phyloP scores from a whole-genome alignment of 2,888 invertebrate genomes.

The Tetheella fluctuosa region DNA sequence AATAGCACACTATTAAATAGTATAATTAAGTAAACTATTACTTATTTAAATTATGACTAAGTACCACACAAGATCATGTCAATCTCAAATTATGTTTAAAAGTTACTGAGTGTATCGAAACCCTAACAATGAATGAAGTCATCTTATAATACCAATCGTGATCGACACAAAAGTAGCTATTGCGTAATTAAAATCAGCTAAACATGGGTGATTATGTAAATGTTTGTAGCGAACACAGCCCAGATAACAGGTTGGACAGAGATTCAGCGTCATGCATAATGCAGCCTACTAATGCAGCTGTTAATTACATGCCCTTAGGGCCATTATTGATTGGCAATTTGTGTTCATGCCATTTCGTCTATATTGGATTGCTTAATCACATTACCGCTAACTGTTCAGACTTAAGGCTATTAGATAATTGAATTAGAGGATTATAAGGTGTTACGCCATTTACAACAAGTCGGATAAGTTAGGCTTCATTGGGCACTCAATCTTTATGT shows the following conservation, averaged over 20 bases:
- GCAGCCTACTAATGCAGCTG: slow-evolving; percentile 68
- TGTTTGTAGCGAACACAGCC: slow-evolving; percentile 58
- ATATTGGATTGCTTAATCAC: slow-evolving; percentile 62
- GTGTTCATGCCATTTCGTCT: slow-evolving; percentile 54
- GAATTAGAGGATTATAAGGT: slow-evolving; percentile 52
- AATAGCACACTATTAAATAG: too few relatives aligned
- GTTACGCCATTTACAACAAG: slow-evolving; percentile 44
- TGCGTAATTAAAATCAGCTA: slow-evolving; percentile 55
- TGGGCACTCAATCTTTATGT: slow-evolving; percentile 5
- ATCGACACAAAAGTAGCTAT: slow-evolving; percentile 27
- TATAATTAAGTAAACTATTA: too few relatives aligned
- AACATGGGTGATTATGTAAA: slow-evolving; percentile 66
- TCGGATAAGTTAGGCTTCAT: slow-evolving; percentile 36
- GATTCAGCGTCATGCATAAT: slow-evolving; percentile 74
- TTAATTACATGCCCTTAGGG: slow-evolving; percentile 71
- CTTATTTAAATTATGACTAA: too few relatives aligned
- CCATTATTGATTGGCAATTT: slow-evolving; percentile 72
- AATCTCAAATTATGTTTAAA: too few relatives aligned
- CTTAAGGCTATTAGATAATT: slow-evolving; percentile 58
- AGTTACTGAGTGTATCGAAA: background rate
- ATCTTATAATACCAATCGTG: background rate
- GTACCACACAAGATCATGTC: too few relatives aligned
- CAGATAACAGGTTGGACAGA: slow-evolving; percentile 60
- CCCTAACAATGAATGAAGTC: background rate
- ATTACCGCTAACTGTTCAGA: slow-evolving; percentile 51